Conservation (phyloP, 2,888 invertebrate genomes). For the Ephialtes manifestator region DNA sequence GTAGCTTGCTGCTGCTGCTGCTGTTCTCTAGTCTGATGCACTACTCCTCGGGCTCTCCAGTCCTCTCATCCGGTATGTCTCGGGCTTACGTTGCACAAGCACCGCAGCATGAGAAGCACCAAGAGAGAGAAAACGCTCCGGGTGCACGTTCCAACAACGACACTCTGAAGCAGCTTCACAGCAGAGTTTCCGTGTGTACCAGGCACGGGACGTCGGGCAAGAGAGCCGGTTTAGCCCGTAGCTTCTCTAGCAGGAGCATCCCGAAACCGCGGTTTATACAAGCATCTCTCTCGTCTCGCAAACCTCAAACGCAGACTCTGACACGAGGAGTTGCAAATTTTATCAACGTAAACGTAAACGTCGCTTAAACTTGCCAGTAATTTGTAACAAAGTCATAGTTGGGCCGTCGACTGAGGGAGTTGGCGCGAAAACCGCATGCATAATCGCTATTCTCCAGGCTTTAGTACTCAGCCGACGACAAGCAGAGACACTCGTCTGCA, state of each 20-base stretch:
- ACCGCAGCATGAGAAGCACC: conserved; percentile 31
- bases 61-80: conserved; percentile 63
- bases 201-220: conserved; percentile 53
- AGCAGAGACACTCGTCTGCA: conserved; percentile 4
- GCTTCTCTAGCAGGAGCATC: conserved; percentile 51
- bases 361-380: conserved; percentile 42
- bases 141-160: conserved; percentile 61
- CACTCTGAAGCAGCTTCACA: conserved; percentile 39
- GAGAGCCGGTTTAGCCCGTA: conserved; percentile 43
- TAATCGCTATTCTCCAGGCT: conserved; percentile 33
- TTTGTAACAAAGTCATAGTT: conserved; percentile 38
- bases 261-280: conserved; percentile 40
- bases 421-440: conserved; percentile 33
- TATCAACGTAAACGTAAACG: conserved; percentile 41
- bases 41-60: conserved; percentile 42
- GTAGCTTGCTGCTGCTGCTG: conserved; percentile 27
- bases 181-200: conserved; percentile 45
- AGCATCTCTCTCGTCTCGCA: conserved; percentile 22
- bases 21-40: conserved; percentile 50
- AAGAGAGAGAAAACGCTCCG: conserved; percentile 50
- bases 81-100: conserved; percentile 67
- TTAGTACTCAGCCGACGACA: not conserved
- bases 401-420: not conserved
- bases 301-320: conserved; percentile 39
- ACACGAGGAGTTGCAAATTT: conserved; percentile 52